Conservation (phyloP, 2,888 invertebrate genomes). For the Thumatha senex region DNA sequence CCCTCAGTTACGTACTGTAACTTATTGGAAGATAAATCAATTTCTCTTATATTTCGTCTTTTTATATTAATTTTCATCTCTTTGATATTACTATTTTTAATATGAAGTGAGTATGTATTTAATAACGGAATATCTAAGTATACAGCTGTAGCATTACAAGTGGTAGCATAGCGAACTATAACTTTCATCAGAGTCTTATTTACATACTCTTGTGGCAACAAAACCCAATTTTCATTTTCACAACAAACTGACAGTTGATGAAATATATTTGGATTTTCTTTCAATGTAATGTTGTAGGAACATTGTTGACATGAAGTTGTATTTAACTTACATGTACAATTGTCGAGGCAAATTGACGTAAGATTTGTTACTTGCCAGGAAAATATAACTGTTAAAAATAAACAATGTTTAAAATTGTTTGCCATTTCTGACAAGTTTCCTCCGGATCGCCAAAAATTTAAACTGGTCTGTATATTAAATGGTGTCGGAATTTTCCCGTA, state of each 20-base stretch:
- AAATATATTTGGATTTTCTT: slow-evolving; percentile 54
- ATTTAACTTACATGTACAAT: slow-evolving; percentile 56
- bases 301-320: slow-evolving; percentile 58
- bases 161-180: slow-evolving; percentile 44
- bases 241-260: slow-evolving; percentile 58
- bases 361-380: slow-evolving; percentile 63
- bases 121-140: slow-evolving; percentile 56
- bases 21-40: slow-evolving; percentile 85
- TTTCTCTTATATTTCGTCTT: slow-evolving; percentile 69
- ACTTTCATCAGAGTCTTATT: slow-evolving; percentile 66
- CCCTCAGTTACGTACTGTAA: slow-evolving; percentile 78
- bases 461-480: slow-evolving; percentile 69
- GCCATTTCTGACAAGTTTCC: slow-evolving; percentile 61
- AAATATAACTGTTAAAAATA: slow-evolving; percentile 64
- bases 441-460: slow-evolving; percentile 43
- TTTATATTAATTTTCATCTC: slow-evolving; percentile 60
- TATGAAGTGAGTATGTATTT: slow-evolving; percentile 57
- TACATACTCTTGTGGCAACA: slow-evolving; percentile 50
- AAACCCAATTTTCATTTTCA: slow-evolving; percentile 44
- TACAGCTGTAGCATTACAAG: slow-evolving; percentile 57
- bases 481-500: slow-evolving; percentile 54
- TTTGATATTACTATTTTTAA: slow-evolving; percentile 61
- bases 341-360: slow-evolving; percentile 59
- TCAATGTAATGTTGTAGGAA: slow-evolving; percentile 64
- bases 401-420: slow-evolving; percentile 58